phyloP scores from a whole-genome alignment of 2,113 vertebrate genomes.

The Axis porcinus region DNA sequence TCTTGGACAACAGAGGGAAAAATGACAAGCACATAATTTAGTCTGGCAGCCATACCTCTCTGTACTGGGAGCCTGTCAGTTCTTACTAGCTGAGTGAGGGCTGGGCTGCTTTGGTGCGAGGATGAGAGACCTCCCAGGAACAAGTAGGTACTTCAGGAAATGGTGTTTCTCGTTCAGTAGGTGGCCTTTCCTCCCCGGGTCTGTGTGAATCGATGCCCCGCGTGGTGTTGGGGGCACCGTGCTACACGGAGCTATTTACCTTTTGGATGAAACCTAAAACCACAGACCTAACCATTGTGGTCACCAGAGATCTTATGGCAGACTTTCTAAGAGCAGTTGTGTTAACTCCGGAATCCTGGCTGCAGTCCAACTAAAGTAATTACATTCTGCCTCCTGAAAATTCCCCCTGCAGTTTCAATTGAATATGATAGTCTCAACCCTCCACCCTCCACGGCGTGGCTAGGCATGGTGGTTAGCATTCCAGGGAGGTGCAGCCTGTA shows the following conservation, averaged over 20 bases:
- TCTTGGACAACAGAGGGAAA: conserved; percentile 75
- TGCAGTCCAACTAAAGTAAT: conserved; percentile 70
- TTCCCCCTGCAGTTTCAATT: conserved; percentile 65
- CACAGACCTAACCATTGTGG: conserved; percentile 74
- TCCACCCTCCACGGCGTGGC: not conserved
- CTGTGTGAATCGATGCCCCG: conserved; percentile 64
- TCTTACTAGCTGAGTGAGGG: conserved; percentile 53
- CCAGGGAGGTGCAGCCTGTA: not conserved
- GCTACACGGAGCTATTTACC: conserved; percentile 65
- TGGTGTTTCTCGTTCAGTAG: conserved; percentile 65
- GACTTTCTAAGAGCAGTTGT: conserved; percentile 75
- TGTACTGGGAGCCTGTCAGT: conserved; percentile 61
- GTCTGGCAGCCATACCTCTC: conserved; percentile 61
- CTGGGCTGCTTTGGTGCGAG: conserved; percentile 39
- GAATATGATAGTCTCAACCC: conserved; percentile 51
- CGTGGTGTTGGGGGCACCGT: conserved; percentile 58
- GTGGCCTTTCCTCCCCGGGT: conserved; percentile 69
- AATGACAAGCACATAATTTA: conserved; percentile 74
- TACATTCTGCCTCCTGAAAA: conserved; percentile 71
- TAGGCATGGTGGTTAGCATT: not conserved
- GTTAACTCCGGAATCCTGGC: conserved; percentile 74
- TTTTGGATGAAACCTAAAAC: conserved; percentile 76
- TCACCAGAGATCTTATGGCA: conserved; percentile 72
- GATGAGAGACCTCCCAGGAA: conserved; percentile 75
- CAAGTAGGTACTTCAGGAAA: conserved; percentile 74